Conservation (phyloP, 1,140 invertebrate species). For the Anastrepha ludens region DNA sequence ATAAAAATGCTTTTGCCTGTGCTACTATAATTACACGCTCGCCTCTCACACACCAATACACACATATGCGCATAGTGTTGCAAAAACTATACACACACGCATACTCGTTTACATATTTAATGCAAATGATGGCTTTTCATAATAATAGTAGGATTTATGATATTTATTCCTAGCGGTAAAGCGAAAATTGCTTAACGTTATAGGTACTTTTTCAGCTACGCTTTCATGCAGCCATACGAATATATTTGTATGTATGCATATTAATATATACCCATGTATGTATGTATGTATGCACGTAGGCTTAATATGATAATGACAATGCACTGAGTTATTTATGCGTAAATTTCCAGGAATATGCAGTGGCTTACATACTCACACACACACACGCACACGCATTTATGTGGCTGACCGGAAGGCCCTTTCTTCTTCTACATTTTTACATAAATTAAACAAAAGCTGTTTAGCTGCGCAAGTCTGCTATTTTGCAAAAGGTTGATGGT, state of each 20-base stretch:
- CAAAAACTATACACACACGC: neutral
- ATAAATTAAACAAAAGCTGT: neutral
- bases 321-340: slow-evolving; percentile 1
- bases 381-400: too few species aligned
- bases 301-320: neutral
- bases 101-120: neutral
- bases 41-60: neutral
- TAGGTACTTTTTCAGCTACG: too few species aligned
- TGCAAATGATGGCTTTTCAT: neutral
- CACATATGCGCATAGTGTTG: neutral
- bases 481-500: too few species aligned
- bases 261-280: neutral
- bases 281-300: neutral
- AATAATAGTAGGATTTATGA: slow-evolving; percentile 49
- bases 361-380: too few species aligned
- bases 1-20: neutral
- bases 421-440: neutral
- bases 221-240: neutral
- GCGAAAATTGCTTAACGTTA: neutral
- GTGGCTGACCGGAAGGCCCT: neutral
- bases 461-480: neutral
- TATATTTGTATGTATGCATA: neutral
- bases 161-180: slow-evolving; percentile 46
- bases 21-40: neutral
- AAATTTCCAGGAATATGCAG: neutral